Evolutionary conservation across 2,113 vertebrate species (phyloP).

Genomic region (Caranx melampygus): DNA sequence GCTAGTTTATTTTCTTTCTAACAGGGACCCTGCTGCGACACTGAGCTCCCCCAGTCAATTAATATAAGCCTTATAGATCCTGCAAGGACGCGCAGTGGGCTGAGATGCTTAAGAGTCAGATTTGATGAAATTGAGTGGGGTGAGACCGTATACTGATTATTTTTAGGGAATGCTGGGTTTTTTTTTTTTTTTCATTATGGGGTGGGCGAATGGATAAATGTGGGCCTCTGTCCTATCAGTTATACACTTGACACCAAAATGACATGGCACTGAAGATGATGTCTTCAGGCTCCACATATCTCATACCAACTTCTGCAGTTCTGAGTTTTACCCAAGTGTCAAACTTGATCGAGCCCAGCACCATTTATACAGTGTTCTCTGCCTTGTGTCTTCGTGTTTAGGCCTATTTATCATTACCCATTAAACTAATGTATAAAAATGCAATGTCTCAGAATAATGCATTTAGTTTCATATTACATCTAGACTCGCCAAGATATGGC

Average conservation of each 20-base stretch:
- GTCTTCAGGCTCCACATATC: slow-evolving; percentile 29
- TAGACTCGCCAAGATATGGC: too few species aligned
- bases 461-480: too few species aligned
- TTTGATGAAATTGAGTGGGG: slow-evolving; percentile 63
- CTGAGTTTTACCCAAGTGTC: slow-evolving; percentile 35
- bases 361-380: slow-evolving; percentile 13
- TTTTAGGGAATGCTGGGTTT: slow-evolving; percentile 46
- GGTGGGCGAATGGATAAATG: slow-evolving; percentile 35
- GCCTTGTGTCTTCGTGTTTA: too few species aligned
- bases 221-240: neutral
- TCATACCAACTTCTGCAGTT: slow-evolving; percentile 12
- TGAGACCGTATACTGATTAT: slow-evolving; percentile 56
- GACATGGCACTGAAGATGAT: slow-evolving; percentile 31
- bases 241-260: slow-evolving; percentile 16
- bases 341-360: slow-evolving; percentile 1
- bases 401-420: too few species aligned
- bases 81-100: slow-evolving; percentile 22
- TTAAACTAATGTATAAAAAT: too few species aligned
- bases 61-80: slow-evolving; percentile 63
- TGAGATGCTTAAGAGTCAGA: slow-evolving; percentile 61
- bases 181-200: slow-evolving; percentile 26
- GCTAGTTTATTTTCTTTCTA: slow-evolving; percentile 66
- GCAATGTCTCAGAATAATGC: too few species aligned
- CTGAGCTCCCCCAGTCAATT: slow-evolving; percentile 66
- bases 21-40: slow-evolving; percentile 44